Conservation (phyloP, 2,888 invertebrate genomes). For the Magallana nippona region DNA sequence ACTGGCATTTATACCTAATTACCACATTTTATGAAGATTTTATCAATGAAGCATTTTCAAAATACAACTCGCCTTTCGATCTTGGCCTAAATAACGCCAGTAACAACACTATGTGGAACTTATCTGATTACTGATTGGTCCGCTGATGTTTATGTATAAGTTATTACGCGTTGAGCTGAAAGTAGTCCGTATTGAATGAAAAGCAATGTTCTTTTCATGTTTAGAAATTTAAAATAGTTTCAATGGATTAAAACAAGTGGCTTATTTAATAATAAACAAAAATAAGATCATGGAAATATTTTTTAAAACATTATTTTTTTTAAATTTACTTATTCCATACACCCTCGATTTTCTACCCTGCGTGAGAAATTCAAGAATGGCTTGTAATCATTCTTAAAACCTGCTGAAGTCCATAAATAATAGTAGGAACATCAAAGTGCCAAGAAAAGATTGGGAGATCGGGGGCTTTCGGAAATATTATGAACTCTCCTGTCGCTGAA, state of each 20-base stretch:
- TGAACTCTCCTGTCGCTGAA: slow-evolving; percentile 50
- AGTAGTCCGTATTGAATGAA: slow-evolving; percentile 37
- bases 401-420: slow-evolving; percentile 50
- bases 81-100: slow-evolving; percentile 38
- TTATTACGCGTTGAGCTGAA: slow-evolving; percentile 41
- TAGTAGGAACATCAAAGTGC: slow-evolving; percentile 49
- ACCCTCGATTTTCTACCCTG: slow-evolving; percentile 23
- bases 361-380: slow-evolving; percentile 43
- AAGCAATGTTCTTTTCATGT: background rate
- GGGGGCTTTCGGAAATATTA: slow-evolving; percentile 47
- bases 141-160: slow-evolving; percentile 6
- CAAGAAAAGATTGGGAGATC: slow-evolving; percentile 47
- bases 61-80: slow-evolving; percentile 23
- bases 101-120: slow-evolving; percentile 29
- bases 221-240: background rate
- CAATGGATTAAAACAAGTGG: background rate
- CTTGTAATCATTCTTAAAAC: slow-evolving; percentile 40
- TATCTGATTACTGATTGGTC: slow-evolving; percentile 29
- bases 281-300: background rate
- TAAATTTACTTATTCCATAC: too few species aligned
- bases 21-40: slow-evolving; percentile 61
- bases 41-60: slow-evolving; percentile 55
- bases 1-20: slow-evolving; percentile 67
- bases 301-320: too few species aligned
- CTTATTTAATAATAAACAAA: background rate